Base-by-base conservation (phyloP, 37 sponge, comb jelly and placozoan genomes). In the Mnemiopsis leidyi region DNA sequence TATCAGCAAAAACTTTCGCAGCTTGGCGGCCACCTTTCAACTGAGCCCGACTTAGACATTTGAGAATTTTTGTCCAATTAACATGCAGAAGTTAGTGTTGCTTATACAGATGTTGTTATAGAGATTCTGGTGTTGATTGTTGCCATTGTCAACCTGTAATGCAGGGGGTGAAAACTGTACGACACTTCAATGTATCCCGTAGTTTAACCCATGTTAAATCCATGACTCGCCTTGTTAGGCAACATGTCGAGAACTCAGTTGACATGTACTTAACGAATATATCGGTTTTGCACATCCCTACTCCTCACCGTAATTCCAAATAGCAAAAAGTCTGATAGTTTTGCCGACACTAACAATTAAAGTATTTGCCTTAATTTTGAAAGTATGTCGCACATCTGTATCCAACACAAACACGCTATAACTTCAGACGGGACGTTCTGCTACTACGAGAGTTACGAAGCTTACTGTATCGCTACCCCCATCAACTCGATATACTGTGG, bases 401-500 rank as follows among this genome's bases (percentile, higher is more conserved):
- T n/a, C n/a, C n/a, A n/a, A n/a, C n/a, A n/a, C n/a, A n/a, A n/a
- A n/a, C n/a, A n/a, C n/a, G n/a, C n/a, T n/a, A 48, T 48, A 18
- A 48, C 34, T 33, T 23, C 36, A 79, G 82, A 79, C 37, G 82
- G 82, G 3, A 79, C 35, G 82, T 79, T 79, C 82, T 79, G 82
- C 29, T 79, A 79, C 82, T 79, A 79, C 82, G 82, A 79, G 37
- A 35, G 37, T 36, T 36, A 79, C 35, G 23, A 32, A 33, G 82
- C 82, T 5, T 79, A 36, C 82, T 35, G 37, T 33, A 36, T 36
- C 3, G 82, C 82, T 5, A 36, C 82, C 1, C 82, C 82, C 35
- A 79, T 79, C 2, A 79, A 79, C 82, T 32, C 35, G 2, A 79
- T 79, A 2, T 79, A 79, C 82, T 79, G 82, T 29, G 82, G 82